phyloP scores from a whole-genome alignment of 2,888 invertebrate species.

The Spialia ferax region DNA sequence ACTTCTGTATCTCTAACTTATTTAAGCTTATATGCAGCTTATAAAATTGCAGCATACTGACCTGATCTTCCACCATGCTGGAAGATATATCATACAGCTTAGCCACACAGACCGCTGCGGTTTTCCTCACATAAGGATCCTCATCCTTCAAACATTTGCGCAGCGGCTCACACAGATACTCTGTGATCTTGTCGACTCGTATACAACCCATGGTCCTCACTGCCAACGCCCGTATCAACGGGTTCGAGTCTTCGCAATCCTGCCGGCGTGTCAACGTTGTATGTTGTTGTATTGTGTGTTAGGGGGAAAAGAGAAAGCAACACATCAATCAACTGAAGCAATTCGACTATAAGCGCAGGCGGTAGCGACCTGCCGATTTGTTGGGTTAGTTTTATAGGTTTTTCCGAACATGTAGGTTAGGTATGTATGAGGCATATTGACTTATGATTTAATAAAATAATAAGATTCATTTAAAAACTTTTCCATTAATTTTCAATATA shows the following conservation, averaged over 20 bases:
- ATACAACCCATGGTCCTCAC: constrained; percentile 99
- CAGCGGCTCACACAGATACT: constrained; percentile 99
- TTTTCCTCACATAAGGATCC: constrained; percentile 99
- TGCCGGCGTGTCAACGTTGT: constrained; percentile 69
- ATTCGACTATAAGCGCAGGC: constrained; percentile 66
- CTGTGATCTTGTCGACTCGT: constrained; percentile 99
- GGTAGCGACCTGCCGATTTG: constrained; percentile 54
- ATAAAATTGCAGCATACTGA: constrained; percentile 46
- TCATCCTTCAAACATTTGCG: constrained; percentile 98
- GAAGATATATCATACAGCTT: constrained; percentile 98
- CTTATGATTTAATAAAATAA: too few species aligned
- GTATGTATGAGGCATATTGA: too few species aligned
- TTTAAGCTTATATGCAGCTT: too few species aligned
- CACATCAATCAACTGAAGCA: constrained; percentile 72
- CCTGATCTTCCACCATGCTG: constrained; percentile 88
- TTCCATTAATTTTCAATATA: too few species aligned
- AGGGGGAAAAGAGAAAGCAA: constrained; percentile 65
- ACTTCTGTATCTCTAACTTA: too few species aligned
- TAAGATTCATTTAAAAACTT: too few species aligned
- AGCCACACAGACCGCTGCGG: constrained; percentile 99
- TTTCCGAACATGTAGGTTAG: too few species aligned
- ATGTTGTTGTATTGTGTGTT: constrained; percentile 50
- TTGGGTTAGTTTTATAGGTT: background rate
- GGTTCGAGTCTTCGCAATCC: constrained; percentile 99
- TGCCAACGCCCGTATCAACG: constrained; percentile 98